Evolutionary conservation across 2,888 invertebrate genomes (phyloP).

Genomic region (Cheilosia soror): DNA sequence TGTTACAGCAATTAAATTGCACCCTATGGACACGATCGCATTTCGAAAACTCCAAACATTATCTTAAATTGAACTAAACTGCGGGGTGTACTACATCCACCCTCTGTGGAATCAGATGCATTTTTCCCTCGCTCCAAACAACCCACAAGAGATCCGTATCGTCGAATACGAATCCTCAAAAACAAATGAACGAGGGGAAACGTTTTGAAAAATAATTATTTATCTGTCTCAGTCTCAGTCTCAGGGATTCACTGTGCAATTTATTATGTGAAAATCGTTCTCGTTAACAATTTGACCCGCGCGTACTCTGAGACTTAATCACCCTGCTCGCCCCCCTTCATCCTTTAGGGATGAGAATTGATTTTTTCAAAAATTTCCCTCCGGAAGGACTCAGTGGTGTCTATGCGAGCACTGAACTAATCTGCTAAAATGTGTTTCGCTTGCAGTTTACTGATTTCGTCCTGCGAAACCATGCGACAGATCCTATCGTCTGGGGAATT

Average conservation of each 20-base stretch:
- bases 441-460: slow-evolving; percentile 52
- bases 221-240: slow-evolving; percentile 30
- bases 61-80: slow-evolving; percentile 56
- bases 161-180: not conserved
- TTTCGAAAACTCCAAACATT: slow-evolving; percentile 38
- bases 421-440: slow-evolving; percentile 71
- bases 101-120: slow-evolving; percentile 55
- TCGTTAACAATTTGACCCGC: slow-evolving; percentile 69
- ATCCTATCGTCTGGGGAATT: slow-evolving; percentile 66
- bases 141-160: slow-evolving; percentile 53
- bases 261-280: slow-evolving; percentile 72
- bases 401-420: slow-evolving; percentile 57
- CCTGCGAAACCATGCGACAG: not conserved
- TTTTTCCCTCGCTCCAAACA: slow-evolving; percentile 9
- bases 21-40: slow-evolving; percentile 54
- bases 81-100: slow-evolving; percentile 36
- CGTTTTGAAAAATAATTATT: slow-evolving; percentile 52
- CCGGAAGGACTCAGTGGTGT: slow-evolving; percentile 23
- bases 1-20: slow-evolving; percentile 28
- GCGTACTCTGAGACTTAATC: not conserved
- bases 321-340: not conserved
- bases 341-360: slow-evolving; percentile 55
- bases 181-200: slow-evolving; percentile 42
- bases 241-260: slow-evolving; percentile 68
- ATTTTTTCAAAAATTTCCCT: slow-evolving; percentile 47